These are phyloP conservation scores for Falco naumanni DNA, from an alignment of 2,797 vertebrate genomes.

Conservation along the genomic window DNA sequence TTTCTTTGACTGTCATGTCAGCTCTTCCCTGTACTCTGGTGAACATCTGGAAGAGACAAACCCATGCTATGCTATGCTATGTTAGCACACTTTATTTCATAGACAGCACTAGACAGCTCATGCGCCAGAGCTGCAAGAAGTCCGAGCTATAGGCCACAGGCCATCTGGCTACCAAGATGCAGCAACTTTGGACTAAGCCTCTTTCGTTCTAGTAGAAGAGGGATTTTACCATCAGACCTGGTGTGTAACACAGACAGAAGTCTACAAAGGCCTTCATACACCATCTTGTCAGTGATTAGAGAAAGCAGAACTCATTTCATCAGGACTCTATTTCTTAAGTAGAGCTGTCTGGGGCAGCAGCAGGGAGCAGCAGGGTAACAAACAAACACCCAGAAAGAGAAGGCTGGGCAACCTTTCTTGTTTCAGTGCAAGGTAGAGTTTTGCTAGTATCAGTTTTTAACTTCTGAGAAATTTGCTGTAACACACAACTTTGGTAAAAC, in stretches of 20 bases:
- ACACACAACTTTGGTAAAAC: background rate
- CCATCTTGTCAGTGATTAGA: background rate
- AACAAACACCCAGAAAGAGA: background rate
- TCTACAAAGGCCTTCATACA: background rate
- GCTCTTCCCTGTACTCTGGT: slow-evolving; percentile 16
- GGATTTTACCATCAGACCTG: background rate
- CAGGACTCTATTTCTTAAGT: background rate
- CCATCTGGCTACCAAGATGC: background rate
- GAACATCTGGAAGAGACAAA: slow-evolving; percentile 43
- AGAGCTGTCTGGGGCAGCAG: background rate
- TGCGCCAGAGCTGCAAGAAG: background rate
- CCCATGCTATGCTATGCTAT: background rate
- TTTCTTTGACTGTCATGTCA: slow-evolving; percentile 9
- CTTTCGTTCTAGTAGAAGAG: background rate
- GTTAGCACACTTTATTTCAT: background rate
- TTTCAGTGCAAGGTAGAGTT: background rate
- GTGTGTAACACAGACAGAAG: background rate
- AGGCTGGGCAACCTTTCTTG: background rate
- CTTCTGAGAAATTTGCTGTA: background rate
- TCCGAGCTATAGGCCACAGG: background rate
- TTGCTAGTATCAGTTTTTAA: background rate
- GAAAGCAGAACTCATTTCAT: background rate
- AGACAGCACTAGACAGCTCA: background rate
- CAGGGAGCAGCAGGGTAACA: background rate
- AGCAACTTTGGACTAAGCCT: background rate